Evolutionary conservation across 2,888 invertebrate genomes (phyloP).

Genomic region (Crematogaster levior): DNA sequence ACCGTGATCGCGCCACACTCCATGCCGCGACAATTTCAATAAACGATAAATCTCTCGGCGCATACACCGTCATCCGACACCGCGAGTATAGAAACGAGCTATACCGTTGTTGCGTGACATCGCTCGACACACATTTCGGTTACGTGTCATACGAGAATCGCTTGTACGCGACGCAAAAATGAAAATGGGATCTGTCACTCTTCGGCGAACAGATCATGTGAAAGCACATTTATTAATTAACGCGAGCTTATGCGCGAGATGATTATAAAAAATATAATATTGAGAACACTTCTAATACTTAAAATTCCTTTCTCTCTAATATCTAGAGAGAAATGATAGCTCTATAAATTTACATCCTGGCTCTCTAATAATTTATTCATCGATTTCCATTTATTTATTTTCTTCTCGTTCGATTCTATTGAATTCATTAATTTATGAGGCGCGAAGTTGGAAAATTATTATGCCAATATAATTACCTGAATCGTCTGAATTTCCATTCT

Average conservation of each 20-base stretch:
- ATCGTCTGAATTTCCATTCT: not conserved
- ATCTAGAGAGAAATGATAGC: not conserved
- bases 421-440: constrained; percentile 16
- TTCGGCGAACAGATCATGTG: not conserved
- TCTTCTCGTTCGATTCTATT: constrained; percentile 14
- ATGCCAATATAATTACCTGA: constrained; percentile 31
- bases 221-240: not conserved
- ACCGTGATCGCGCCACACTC: constrained; percentile 65
- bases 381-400: constrained; percentile 39
- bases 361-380: constrained; percentile 42
- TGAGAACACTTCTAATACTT: not conserved
- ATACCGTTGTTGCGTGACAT: constrained; percentile 4
- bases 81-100: constrained; percentile 2
- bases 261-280: constrained; percentile 18
- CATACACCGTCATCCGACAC: constrained; percentile 22
- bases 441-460: constrained; percentile 28
- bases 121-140: constrained; percentile 31
- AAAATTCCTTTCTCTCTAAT: not conserved
- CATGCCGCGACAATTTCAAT: constrained; percentile 69
- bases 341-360: not conserved
- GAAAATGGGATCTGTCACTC: not conserved
- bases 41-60: constrained; percentile 72
- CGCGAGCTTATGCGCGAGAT: not conserved
- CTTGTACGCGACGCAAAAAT: not conserved
- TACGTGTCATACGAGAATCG: constrained; percentile 19